phyloP scores from a whole-genome alignment of 2,888 invertebrate species.

The Pedicia rivosa region DNA sequence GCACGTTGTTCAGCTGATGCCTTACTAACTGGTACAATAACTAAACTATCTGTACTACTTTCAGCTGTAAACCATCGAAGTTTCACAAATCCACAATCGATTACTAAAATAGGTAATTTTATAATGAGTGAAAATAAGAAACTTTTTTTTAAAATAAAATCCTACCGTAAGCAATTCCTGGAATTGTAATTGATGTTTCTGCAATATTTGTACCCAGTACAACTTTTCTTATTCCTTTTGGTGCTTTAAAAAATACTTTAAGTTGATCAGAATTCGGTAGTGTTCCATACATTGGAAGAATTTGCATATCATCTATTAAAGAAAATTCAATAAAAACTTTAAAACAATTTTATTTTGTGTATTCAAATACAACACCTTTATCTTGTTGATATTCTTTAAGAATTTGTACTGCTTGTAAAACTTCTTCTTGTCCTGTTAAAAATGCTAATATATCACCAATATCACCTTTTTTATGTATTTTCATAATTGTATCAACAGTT shows the following conservation, averaged over 20 bases:
- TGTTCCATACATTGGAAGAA: conserved; percentile 87
- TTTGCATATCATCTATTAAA: conserved; percentile 33
- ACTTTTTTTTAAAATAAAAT: conserved; percentile 5
- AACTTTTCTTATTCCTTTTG: conserved; percentile 65
- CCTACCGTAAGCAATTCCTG: conserved; percentile 77
- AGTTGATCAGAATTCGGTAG: conserved; percentile 64
- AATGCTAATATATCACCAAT: conserved; percentile 85
- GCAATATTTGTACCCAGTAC: conserved; percentile 93
- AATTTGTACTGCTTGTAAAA: conserved; percentile 54
- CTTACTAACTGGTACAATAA: conserved; percentile 66
- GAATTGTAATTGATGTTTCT: conserved; percentile 91
- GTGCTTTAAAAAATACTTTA: conserved; percentile 61
- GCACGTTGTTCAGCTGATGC: conserved; percentile 86
- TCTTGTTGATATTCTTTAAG: conserved; percentile 38
- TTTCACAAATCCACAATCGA: conserved; percentile 94
- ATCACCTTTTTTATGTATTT: conserved; percentile 71
- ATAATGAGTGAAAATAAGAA: neutral
- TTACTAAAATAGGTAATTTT: conserved; percentile 55
- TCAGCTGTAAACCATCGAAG: conserved; percentile 75
- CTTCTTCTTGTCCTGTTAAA: conserved; percentile 88
- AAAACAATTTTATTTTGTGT: conserved; percentile 15
- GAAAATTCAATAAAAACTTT: conserved; percentile 22
- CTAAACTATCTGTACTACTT: conserved; percentile 69
- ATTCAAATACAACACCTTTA: conserved; percentile 20
- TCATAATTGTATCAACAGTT: conserved; percentile 73